These are phyloP conservation scores for Lepisosteus osseus DNA, from an alignment of 2,113 vertebrate genomes.

Conservation along the genomic window DNA sequence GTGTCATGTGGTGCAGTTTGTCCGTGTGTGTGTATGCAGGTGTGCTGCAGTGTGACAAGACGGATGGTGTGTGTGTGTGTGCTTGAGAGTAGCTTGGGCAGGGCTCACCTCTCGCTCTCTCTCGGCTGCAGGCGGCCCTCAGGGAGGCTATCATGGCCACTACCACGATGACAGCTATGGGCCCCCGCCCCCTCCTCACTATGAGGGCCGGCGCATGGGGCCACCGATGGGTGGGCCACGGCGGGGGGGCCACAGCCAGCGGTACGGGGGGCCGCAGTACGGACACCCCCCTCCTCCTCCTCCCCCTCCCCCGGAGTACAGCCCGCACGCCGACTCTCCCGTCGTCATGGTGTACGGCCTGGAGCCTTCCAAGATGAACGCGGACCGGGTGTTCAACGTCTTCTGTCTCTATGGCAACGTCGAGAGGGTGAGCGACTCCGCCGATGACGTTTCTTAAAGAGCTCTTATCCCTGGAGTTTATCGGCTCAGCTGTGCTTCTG, in stretches of 20 bases:
- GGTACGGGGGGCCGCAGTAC: slow-evolving; percentile 75
- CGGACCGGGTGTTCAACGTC: slow-evolving; percentile 87
- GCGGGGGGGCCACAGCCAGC: slow-evolving; percentile 72
- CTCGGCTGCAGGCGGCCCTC: slow-evolving; percentile 69
- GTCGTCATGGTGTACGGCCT: slow-evolving; percentile 91
- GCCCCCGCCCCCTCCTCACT: slow-evolving; percentile 76
- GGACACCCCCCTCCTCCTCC: slow-evolving; percentile 76
- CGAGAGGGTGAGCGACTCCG: slow-evolving; percentile 71
- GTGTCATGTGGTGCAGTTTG: background rate
- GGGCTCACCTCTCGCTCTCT: too few species aligned
- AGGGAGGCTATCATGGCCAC: slow-evolving; percentile 78
- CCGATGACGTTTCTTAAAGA: background rate
- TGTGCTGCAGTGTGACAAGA: slow-evolving; percentile 14
- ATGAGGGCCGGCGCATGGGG: slow-evolving; percentile 84
- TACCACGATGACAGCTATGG: slow-evolving; percentile 86
- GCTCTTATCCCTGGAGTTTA: background rate
- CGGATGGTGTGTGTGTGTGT: background rate
- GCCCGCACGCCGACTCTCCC: slow-evolving; percentile 83
- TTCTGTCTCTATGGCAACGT: slow-evolving; percentile 92
- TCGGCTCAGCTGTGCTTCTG: background rate
- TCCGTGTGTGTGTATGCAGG: background rate
- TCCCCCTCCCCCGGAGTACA: slow-evolving; percentile 75
- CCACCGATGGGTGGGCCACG: slow-evolving; percentile 76
- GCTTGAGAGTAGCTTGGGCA: background rate
- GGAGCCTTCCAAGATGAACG: slow-evolving; percentile 83